Evolutionary conservation across 1,140 invertebrate species (phyloP).

Genomic region (Zophobas morio): DNA sequence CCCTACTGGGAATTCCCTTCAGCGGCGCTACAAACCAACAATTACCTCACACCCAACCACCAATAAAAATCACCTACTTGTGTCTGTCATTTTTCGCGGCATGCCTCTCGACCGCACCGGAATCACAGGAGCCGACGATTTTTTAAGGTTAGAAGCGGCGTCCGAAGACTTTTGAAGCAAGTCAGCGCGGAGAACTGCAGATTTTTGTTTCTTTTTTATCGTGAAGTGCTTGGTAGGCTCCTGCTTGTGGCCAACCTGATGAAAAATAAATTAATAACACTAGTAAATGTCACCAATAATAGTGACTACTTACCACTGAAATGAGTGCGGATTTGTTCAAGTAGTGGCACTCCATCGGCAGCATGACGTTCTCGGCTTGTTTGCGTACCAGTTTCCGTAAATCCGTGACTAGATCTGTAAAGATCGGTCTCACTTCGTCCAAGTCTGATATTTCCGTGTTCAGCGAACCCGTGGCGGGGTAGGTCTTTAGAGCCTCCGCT

Average conservation of each 20-base stretch:
- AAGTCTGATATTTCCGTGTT: constrained; percentile 89
- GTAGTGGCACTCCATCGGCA: constrained; percentile 97
- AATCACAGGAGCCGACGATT: constrained; percentile 88
- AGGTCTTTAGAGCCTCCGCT: constrained; percentile 94
- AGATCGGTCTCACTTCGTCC: constrained; percentile 90
- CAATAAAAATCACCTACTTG: constrained; percentile 75
- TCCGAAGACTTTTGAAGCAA: constrained; percentile 93
- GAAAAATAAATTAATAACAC: constrained; percentile 18
- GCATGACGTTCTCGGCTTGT: constrained; percentile 87
- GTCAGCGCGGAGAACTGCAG: constrained; percentile 90
- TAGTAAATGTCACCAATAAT: neutral
- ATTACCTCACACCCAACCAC: constrained; percentile 25
- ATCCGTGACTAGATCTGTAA: constrained; percentile 91
- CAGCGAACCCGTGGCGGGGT: constrained; percentile 88
- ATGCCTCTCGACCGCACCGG: constrained; percentile 93
- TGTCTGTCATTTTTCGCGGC: constrained; percentile 97
- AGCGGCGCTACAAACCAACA: constrained; percentile 79
- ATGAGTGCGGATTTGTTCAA: constrained; percentile 93
- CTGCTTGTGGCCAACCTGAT: constrained; percentile 75
- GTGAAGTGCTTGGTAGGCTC: constrained; percentile 91
- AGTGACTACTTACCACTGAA: constrained; percentile 79
- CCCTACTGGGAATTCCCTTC: constrained; percentile 90
- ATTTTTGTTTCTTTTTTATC: constrained; percentile 95
- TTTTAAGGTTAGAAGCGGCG: constrained; percentile 90
- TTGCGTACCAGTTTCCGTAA: constrained; percentile 89